A percentile compares a stretch with the other conserved stretches of the same genome.
Evolutionary conservation across 2,888 invertebrate genomes (phyloP).

Genomic region (Margaritifera margaritifera): DNA sequence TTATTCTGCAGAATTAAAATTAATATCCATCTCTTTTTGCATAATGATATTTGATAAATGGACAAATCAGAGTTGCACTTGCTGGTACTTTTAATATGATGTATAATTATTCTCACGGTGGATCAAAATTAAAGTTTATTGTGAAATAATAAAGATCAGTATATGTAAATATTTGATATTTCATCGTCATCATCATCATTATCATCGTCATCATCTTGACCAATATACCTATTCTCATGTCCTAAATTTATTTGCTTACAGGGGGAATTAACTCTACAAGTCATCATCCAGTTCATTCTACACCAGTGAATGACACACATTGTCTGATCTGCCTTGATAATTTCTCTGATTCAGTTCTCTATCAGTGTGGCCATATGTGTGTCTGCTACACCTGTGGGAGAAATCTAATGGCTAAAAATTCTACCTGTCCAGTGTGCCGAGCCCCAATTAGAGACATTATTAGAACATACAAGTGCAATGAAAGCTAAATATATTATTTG

Average conservation of each 20-base stretch:
- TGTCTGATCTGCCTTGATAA: slow-evolving; percentile 71
- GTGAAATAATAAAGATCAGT: background rate
- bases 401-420: slow-evolving; percentile 56
- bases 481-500: slow-evolving; percentile 30
- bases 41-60: too few species aligned
- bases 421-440: slow-evolving; percentile 70
- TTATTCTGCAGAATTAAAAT: too few species aligned
- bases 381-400: slow-evolving; percentile 69
- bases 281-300: slow-evolving; percentile 8
- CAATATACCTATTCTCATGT: background rate
- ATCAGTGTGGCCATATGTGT: slow-evolving; percentile 72
- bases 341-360: slow-evolving; percentile 67
- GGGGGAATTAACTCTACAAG: slow-evolving; percentile 12
- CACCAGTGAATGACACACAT: slow-evolving; percentile 63
- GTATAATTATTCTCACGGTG: too few species aligned
- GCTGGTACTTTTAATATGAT: too few species aligned
- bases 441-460: slow-evolving; percentile 71
- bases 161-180: background rate
- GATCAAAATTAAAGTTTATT: too few species aligned
- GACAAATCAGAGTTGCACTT: too few species aligned
- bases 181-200: background rate
- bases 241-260: slow-evolving; percentile 10
- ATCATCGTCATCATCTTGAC: too few species aligned
- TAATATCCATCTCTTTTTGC: too few species aligned
- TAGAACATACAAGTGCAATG: slow-evolving; percentile 62